phyloP scores from a whole-genome alignment of 2,888 invertebrate species.

The Plagodis dolabraria region DNA sequence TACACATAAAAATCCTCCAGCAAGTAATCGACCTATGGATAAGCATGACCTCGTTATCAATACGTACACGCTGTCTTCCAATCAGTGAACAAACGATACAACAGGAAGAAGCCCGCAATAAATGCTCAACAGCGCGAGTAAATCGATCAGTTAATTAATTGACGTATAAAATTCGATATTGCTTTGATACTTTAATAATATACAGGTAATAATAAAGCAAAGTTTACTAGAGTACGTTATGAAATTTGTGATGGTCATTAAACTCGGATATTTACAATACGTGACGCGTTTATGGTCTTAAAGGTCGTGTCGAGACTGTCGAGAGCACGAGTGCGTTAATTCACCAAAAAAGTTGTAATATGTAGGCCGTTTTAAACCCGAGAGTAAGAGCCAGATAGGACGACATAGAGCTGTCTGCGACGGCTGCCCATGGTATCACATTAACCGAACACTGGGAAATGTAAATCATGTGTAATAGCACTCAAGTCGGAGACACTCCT shows the following conservation, averaged over 20 bases:
- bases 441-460: constrained; percentile 59
- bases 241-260: too few relatives aligned
- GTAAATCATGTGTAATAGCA: constrained; percentile 70
- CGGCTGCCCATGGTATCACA: constrained; percentile 37
- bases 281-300: too few relatives aligned
- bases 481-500: constrained; percentile 62
- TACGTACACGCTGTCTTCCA: constrained; percentile 55
- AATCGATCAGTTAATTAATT: constrained; percentile 28
- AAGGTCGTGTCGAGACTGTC: too few relatives aligned
- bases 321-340: too few relatives aligned
- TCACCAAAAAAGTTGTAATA: neutral
- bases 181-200: too few relatives aligned
- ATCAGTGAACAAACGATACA: constrained; percentile 52
- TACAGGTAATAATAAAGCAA: too few relatives aligned
- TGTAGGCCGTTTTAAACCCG: constrained; percentile 9
- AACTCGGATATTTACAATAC: too few relatives aligned
- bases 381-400: constrained; percentile 13
- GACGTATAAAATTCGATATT: too few relatives aligned
- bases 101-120: constrained; percentile 43
- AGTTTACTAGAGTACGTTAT: too few relatives aligned
- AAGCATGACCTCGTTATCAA: constrained; percentile 68
- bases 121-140: constrained; percentile 32
- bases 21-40: constrained; percentile 54
- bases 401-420: constrained; percentile 27
- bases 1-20: constrained; percentile 40